These are phyloP conservation scores for Ochlodes sylvanus DNA, from an alignment of 2,888 invertebrate genomes.

Conservation along the genomic window DNA sequence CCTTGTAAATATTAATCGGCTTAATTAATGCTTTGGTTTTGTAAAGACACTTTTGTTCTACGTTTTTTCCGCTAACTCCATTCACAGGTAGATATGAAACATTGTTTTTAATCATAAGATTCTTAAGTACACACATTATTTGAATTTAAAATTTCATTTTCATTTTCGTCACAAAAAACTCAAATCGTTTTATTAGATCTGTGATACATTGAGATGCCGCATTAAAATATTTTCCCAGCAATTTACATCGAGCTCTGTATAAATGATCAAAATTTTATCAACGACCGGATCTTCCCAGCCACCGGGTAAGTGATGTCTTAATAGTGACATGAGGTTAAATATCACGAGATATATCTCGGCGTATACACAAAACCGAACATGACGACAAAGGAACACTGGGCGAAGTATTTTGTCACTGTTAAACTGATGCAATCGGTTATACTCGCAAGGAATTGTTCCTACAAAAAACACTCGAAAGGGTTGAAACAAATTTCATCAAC, in stretches of 20 bases:
- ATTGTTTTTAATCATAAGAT: not conserved
- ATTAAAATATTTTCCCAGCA: conserved; percentile 51
- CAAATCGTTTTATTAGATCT: conserved; percentile 17
- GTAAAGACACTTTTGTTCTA: not conserved
- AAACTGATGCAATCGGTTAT: conserved; percentile 76
- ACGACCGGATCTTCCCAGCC: conserved; percentile 70
- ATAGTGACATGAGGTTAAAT: conserved; percentile 81
- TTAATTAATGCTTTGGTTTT: conserved; percentile 19
- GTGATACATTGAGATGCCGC: conserved; percentile 16
- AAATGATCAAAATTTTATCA: conserved; percentile 76
- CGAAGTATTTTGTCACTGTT: conserved; percentile 83
- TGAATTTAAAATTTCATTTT: not conserved
- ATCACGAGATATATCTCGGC: conserved; percentile 77
- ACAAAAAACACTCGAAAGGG: conserved; percentile 69
- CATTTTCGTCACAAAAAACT: not conserved
- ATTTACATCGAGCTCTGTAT: conserved; percentile 63
- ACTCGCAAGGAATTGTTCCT: conserved; percentile 56
- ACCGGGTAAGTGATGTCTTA: conserved; percentile 84
- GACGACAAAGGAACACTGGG: conserved; percentile 75
- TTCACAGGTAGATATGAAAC: not conserved
- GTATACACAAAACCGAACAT: conserved; percentile 64
- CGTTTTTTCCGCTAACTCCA: not conserved
- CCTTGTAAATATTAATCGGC: conserved; percentile 30
- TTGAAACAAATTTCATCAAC: conserved; percentile 70
- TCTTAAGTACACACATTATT: not conserved